Conservation (phyloP, 1,140 invertebrate genomes). For the Lepidurus packardi region DNA sequence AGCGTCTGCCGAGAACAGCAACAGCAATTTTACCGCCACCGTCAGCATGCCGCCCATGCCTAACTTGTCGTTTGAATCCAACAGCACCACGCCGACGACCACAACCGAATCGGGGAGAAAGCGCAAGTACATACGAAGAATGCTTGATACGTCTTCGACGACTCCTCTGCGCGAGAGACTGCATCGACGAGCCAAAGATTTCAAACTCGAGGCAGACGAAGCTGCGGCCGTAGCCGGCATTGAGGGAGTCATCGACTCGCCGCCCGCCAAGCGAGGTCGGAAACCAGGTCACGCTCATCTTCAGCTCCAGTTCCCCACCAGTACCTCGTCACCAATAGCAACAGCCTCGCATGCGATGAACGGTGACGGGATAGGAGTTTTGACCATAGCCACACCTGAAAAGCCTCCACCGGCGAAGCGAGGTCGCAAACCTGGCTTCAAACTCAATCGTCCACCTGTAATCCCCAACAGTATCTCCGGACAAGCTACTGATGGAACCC, state of each 20-base stretch:
- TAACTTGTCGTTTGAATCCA: neutral
- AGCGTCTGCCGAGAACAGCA: constrained; percentile 2
- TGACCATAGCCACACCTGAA: constrained; percentile 5
- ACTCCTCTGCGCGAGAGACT: constrained; percentile 30
- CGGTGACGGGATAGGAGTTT: constrained; percentile 16
- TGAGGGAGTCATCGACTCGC: constrained; percentile 24
- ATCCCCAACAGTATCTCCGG: neutral
- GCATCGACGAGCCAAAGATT: constrained; percentile 32
- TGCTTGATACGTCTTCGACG: constrained; percentile 19
- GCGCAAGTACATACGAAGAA: constrained; percentile 32
- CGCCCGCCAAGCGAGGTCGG: neutral
- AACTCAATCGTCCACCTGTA: neutral
- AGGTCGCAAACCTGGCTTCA: neutral
- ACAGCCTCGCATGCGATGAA: neutral
- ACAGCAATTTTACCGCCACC: neutral
- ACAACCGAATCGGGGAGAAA: constrained; percentile 17
- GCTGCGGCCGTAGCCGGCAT: constrained; percentile 18
- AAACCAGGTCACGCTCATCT: constrained; percentile 22
- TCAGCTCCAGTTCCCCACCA: neutral
- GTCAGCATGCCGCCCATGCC: neutral
- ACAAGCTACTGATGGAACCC: constrained; percentile 4
- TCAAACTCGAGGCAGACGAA: constrained; percentile 28
- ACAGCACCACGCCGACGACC: neutral
- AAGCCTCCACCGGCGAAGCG: neutral
- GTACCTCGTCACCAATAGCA: neutral